A percentile compares a stretch with the other conserved stretches of the same genome.
Conservation (phyloP, 2,888 invertebrate species). For the Ornithoptera alexandrae region DNA sequence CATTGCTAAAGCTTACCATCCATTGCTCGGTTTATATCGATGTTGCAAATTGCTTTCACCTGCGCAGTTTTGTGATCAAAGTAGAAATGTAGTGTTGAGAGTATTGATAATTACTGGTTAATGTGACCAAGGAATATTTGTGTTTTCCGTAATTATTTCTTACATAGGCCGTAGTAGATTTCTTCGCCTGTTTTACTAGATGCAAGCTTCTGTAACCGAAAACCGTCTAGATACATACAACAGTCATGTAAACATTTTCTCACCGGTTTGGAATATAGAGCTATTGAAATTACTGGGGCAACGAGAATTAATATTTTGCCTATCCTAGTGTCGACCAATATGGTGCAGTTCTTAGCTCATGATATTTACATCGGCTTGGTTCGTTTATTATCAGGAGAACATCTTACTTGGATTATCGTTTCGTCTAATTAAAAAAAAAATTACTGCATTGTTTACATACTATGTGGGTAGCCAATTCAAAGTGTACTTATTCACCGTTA, state of each 20-base stretch:
- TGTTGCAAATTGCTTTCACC: slow-evolving; percentile 12
- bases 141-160: background rate
- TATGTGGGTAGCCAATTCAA: background rate
- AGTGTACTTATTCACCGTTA: background rate
- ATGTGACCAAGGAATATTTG: background rate
- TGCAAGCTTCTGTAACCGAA: too few species aligned
- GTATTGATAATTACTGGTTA: slow-evolving; percentile 1
- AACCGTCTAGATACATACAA: too few species aligned
- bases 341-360: too few species aligned
- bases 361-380: too few species aligned
- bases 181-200: background rate
- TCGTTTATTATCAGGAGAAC: too few species aligned
- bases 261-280: too few species aligned
- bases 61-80: background rate
- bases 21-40: slow-evolving; percentile 27
- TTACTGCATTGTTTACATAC: background rate
- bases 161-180: background rate
- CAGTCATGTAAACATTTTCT: background rate
- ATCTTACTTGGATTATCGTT: too few species aligned
- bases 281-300: too few species aligned
- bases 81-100: background rate
- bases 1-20: slow-evolving; percentile 22
- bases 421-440: too few species aligned
- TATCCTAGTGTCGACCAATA: too few species aligned
- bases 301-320: too few species aligned